A percentile compares a stretch with the other conserved stretches of the same genome.
Conservation (phyloP, 2,888 invertebrate species). For the Drosophila mayaguana region DNA sequence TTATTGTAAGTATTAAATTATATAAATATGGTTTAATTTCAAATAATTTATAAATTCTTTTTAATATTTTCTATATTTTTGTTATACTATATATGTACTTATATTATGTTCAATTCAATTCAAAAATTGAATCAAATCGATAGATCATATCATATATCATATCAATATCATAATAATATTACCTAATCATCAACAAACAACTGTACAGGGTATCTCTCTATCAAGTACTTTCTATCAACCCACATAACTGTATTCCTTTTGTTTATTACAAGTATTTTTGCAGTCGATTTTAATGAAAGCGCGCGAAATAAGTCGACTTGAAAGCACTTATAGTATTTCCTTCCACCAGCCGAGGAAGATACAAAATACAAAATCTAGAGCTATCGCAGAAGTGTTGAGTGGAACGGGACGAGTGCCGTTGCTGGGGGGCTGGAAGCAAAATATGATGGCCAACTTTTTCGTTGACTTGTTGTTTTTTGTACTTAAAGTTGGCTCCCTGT, state of each 20-base stretch:
- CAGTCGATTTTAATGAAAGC: slow-evolving; percentile 57
- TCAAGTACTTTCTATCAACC: not conserved
- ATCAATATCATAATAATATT: no score
- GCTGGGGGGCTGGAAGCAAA: slow-evolving; percentile 6
- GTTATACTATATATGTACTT: no score
- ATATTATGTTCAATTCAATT: not conserved
- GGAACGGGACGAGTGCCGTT: not conserved
- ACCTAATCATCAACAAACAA: no score
- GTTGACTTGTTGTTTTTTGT: slow-evolving; percentile 41
- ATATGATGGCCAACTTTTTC: slow-evolving; percentile 66
- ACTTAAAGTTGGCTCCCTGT: slow-evolving; percentile 30
- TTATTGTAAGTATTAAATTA: not conserved
- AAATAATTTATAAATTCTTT: no score
- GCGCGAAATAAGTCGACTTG: slow-evolving; percentile 50
- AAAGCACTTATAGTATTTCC: slow-evolving; percentile 60
- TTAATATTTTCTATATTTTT: no score
- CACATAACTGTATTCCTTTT: slow-evolving; percentile 40
- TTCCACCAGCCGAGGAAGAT: slow-evolving; percentile 19
- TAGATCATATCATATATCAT: no score
- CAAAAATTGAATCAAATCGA: not conserved
- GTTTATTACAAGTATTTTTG: slow-evolving; percentile 52
- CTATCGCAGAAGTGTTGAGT: slow-evolving; percentile 2
- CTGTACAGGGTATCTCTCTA: not conserved
- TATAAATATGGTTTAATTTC: not conserved
- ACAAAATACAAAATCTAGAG: slow-evolving; percentile 33